Evolutionary conservation across 2,113 vertebrate species (phyloP).

Genomic region (Neogale vison): DNA sequence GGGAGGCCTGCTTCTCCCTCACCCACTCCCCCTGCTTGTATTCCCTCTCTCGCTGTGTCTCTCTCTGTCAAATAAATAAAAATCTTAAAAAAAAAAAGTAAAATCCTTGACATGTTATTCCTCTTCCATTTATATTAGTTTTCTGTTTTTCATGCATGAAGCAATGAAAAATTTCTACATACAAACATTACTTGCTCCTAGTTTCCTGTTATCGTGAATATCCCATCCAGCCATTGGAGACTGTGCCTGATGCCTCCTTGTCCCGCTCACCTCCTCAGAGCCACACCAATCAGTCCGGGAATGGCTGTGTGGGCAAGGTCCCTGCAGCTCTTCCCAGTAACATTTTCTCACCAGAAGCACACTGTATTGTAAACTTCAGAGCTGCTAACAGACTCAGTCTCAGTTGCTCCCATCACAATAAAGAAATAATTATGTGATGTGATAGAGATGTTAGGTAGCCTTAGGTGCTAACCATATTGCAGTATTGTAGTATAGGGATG

Average conservation of each 20-base stretch:
- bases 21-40: too few species aligned
- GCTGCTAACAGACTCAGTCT: neutral
- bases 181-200: neutral
- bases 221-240: neutral
- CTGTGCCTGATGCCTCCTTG: neutral
- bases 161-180: neutral
- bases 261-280: accelerated
- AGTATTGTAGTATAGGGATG: neutral
- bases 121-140: neutral
- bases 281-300: accelerated
- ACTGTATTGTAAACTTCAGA: neutral
- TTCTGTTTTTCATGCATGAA: neutral
- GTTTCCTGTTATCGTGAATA: neutral
- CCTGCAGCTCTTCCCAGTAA: neutral
- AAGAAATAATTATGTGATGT: neutral
- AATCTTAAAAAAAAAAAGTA: too few species aligned
- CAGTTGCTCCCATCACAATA: neutral
- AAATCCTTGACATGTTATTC: neutral
- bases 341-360: neutral
- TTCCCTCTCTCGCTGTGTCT: too few species aligned
- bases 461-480: neutral
- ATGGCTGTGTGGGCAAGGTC: neutral
- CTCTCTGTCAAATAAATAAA: too few species aligned
- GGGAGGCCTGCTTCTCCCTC: too few species aligned
- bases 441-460: neutral